Evolutionary conservation across 1,140 invertebrate genomes (phyloP).

Genomic region (Rhizoglyphus robini): DNA sequence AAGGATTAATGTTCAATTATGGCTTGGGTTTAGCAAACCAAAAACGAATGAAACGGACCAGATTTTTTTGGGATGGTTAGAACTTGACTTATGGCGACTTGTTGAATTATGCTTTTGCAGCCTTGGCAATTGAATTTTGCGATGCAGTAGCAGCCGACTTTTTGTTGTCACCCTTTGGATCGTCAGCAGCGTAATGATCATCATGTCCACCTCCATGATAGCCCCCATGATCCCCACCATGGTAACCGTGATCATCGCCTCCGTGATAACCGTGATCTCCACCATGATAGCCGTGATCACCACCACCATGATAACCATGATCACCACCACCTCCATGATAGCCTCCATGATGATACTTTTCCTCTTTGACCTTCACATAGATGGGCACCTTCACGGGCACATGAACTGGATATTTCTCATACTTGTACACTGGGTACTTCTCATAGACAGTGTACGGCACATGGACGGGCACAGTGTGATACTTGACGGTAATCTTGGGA

Average conservation of each 20-base stretch:
- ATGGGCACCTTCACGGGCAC: background rate
- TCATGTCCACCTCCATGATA: background rate
- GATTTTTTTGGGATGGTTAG: too few relatives aligned
- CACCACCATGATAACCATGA: background rate
- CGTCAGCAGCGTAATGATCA: background rate
- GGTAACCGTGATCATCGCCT: background rate
- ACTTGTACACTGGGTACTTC: slow-evolving; percentile 3
- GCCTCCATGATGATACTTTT: background rate
- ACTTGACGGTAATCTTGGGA: slow-evolving; percentile 1
- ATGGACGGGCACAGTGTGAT: background rate
- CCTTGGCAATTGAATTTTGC: too few relatives aligned
- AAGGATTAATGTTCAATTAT: too few relatives aligned
- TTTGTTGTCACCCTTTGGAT: too few relatives aligned
- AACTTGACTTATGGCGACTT: too few relatives aligned
- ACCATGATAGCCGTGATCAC: background rate
- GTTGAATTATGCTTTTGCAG: too few relatives aligned
- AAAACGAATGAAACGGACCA: too few relatives aligned
- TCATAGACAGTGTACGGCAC: slow-evolving; percentile 4
- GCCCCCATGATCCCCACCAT: background rate
- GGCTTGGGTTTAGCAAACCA: too few relatives aligned
- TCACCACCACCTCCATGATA: background rate
- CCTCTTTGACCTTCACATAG: slow-evolving; percentile 6
- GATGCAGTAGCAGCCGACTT: too few relatives aligned
- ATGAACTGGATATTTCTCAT: slow-evolving; percentile 5
- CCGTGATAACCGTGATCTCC: background rate